Base-by-base conservation (phyloP, 2,113 vertebrate genomes). In the Amblyopsis rosae region DNA sequence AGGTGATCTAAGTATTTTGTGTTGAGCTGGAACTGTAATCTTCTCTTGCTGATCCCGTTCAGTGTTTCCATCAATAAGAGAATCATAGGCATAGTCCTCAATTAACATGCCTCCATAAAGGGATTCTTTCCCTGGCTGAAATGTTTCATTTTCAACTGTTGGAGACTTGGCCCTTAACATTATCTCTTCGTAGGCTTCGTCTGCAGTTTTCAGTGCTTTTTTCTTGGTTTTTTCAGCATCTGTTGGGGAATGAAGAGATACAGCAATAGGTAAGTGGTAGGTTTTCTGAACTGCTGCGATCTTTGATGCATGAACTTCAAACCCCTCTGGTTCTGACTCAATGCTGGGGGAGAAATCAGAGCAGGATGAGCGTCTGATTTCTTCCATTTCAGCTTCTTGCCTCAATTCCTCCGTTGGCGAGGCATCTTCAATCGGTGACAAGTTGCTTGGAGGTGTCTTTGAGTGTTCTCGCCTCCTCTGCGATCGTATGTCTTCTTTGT, bases 341-440 rank as follows among this genome's bases (percentile, higher is more conserved):
- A 98, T 94, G 83, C 96, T 98, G 33, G 97, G 96, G 65, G 98
- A 99, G 87, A 98, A 96, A 84, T 99, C 96, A n/a, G 97, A 99
- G 81, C 96, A 99, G 1, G 97, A 99, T 13, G 96, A 99, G 49
- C 96, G 92, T 66, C 96, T 95, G 45, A 98, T 92, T 82, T 98
- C 97, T 74, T 99, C 96, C 97, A 99, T 98, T 91, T 99, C 98
- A 47, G 96, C 96, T 69, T 98, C 97, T 75, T 99, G 98, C 5
- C 95, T 92, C 68, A 98, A 80, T 75, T 99, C 98, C 86, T 99
- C 97, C 2, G 97, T 98, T 59, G 97, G 96, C 46, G 98, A 98
- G 0, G 98, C 98, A 76, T 99, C 98, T 91, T 98, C 97, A 68
- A 99, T 99, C 1, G 98, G 97, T 56, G 97, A 99, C 57, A 99